These are phyloP conservation scores for Enteromius treurensis DNA, from an alignment of 2,797 vertebrate genomes.

Conservation along the genomic window DNA sequence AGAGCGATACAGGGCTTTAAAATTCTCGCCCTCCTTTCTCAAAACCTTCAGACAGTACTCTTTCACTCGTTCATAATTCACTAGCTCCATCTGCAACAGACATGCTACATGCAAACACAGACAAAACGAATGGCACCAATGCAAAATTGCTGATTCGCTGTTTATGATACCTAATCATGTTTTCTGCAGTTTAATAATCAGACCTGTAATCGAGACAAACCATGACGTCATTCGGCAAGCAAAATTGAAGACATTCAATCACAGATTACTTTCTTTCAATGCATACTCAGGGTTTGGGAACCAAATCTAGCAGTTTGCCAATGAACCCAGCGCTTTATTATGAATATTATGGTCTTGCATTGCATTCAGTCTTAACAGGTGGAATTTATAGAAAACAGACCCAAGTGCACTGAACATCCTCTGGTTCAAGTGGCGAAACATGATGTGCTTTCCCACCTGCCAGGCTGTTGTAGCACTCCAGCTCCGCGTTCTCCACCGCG, in stretches of 20 bases:
- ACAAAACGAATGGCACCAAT: not conserved
- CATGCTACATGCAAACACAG: constrained; percentile 79
- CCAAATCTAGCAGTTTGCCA: not conserved
- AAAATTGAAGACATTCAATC: not conserved
- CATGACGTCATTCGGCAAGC: constrained; percentile 18
- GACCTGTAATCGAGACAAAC: constrained; percentile 1
- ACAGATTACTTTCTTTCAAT: not conserved
- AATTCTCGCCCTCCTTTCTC: constrained; percentile 96
- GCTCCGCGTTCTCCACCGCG: constrained; percentile 91
- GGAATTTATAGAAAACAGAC: not conserved
- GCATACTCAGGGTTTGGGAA: not conserved
- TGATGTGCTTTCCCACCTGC: constrained; percentile 82
- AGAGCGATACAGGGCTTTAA: constrained; percentile 96
- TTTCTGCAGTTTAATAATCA: not conserved
- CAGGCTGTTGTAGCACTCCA: constrained; percentile 98
- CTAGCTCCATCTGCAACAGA: constrained; percentile 96
- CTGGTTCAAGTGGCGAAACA: not conserved
- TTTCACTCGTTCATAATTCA: constrained; percentile 98
- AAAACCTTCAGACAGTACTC: constrained; percentile 98
- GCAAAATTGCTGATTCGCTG: not conserved
- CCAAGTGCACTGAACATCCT: not conserved
- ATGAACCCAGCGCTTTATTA: not conserved
- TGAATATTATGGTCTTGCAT: not conserved
- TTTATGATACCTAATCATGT: not conserved
- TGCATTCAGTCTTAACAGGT: not conserved